Conservation (phyloP, 2,113 vertebrate genomes). For the Arizona elegans region DNA sequence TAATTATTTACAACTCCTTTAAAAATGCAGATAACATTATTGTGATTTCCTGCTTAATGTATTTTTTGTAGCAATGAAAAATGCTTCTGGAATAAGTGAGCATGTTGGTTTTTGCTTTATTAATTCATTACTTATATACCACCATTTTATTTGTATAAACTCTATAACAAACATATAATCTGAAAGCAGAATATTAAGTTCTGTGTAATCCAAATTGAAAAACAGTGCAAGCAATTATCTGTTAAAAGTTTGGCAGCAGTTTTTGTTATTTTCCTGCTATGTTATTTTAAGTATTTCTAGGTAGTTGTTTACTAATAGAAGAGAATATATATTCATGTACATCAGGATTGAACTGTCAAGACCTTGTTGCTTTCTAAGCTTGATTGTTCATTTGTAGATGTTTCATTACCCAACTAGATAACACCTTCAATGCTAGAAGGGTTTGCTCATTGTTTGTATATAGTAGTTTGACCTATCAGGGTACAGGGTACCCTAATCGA, state of each 20-base stretch:
- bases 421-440: too few species aligned
- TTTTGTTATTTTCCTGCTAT: neutral
- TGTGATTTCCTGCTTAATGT: neutral
- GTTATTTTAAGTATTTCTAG: neutral
- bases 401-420: neutral
- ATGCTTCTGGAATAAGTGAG: neutral
- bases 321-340: neutral
- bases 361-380: neutral
- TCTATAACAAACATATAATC: neutral
- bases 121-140: neutral
- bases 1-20: neutral
- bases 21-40: neutral
- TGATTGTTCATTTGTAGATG: neutral
- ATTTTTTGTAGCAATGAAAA: slow-evolving; percentile 14
- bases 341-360: neutral
- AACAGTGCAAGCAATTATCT: neutral
- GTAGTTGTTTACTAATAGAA: neutral
- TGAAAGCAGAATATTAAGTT: neutral
- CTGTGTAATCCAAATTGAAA: neutral
- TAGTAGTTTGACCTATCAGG: neutral
- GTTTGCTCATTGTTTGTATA: too few species aligned
- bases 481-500: neutral
- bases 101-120: neutral
- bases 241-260: neutral
- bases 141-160: neutral